A percentile compares a stretch with the other conserved stretches of the same genome.
Evolutionary conservation across 1,140 invertebrate species (phyloP).

Genomic region (Panagrolaimus sp.): DNA sequence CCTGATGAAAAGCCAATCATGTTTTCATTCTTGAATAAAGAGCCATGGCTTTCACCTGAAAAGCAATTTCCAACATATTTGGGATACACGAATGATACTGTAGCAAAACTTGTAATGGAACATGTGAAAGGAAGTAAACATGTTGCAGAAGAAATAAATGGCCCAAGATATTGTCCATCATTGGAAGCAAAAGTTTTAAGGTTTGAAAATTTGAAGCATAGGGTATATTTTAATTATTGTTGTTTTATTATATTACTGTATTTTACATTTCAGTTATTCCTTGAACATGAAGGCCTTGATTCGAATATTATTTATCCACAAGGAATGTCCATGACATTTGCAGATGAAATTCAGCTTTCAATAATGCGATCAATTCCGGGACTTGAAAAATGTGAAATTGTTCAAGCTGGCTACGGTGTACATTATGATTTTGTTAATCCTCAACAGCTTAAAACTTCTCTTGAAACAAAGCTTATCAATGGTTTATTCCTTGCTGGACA

Average conservation of each 20-base stretch:
- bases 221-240: constrained; percentile 57
- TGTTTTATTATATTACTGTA: background rate
- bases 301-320: constrained; percentile 78
- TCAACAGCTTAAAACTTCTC: constrained; percentile 70
- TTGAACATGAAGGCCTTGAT: constrained; percentile 83
- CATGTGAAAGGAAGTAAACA: constrained; percentile 77
- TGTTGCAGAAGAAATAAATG: constrained; percentile 71
- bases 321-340: constrained; percentile 81
- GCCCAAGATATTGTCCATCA: constrained; percentile 81
- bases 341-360: constrained; percentile 73
- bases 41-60: constrained; percentile 69
- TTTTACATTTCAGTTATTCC: constrained; percentile 66
- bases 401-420: constrained; percentile 74
- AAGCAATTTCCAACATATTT: constrained; percentile 51
- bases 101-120: constrained; percentile 71
- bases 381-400: constrained; percentile 72
- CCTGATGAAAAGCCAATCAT: constrained; percentile 49
- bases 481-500: constrained; percentile 83
- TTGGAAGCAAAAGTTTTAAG: constrained; percentile 81
- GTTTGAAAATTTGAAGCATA: constrained; percentile 70
- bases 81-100: constrained; percentile 66
- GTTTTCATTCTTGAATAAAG: constrained; percentile 74
- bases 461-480: constrained; percentile 74
- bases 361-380: constrained; percentile 72
- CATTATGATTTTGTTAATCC: constrained; percentile 90